Conservation (phyloP, 2,888 invertebrate species). For the Macaria liturata region DNA sequence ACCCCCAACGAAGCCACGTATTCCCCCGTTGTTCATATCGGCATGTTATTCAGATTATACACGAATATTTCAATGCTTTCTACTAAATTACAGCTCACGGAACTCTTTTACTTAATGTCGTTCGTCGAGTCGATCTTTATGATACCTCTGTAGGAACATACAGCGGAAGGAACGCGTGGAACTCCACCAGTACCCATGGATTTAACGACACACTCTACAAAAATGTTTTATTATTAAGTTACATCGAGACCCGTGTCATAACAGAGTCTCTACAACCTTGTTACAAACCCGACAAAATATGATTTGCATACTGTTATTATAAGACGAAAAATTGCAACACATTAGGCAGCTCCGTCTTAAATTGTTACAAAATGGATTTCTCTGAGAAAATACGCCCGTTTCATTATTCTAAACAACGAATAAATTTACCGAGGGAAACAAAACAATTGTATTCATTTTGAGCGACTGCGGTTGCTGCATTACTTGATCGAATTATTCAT, state of each 20-base stretch:
- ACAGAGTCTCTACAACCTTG: constrained; percentile 29
- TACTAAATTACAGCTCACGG: constrained; percentile 81
- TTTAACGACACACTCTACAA: constrained; percentile 13
- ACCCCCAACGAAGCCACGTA: constrained; percentile 69
- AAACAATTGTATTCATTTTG: constrained; percentile 80
- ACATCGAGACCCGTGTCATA: constrained; percentile 26
- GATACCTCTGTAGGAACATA: constrained; percentile 13
- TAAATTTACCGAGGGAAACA: constrained; percentile 77
- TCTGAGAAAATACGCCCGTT: constrained; percentile 73
- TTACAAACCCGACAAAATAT: constrained; percentile 37
- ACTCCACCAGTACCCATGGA: constrained; percentile 10
- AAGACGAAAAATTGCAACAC: constrained; percentile 73
- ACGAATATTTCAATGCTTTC: constrained; percentile 84
- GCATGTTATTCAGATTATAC: constrained; percentile 83
- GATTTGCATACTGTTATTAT: constrained; percentile 67
- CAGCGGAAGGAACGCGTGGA: constrained; percentile 10
- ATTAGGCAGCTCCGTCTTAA: constrained; percentile 71
- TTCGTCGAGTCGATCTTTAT: constrained; percentile 49
- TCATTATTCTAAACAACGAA: constrained; percentile 81
- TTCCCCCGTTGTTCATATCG: constrained; percentile 83
- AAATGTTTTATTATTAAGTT: constrained; percentile 21
- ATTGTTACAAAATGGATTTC: constrained; percentile 77
- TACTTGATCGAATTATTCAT: constrained; percentile 76
- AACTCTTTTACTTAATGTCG: constrained; percentile 76
- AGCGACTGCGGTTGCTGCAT: constrained; percentile 73